Conservation (phyloP, 2,113 vertebrate species). For the Ictalurus furcatus region DNA sequence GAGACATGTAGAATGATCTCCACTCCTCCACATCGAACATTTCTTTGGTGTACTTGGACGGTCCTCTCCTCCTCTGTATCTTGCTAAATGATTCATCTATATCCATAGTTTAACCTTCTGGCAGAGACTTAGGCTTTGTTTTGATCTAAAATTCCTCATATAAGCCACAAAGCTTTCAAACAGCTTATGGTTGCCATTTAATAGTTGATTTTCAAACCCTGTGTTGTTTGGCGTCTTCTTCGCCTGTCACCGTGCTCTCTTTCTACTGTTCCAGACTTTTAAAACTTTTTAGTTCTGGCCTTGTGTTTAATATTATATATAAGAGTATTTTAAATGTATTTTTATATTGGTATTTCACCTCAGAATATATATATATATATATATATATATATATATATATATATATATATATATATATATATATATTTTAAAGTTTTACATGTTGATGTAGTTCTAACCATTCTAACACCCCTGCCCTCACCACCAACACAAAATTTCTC, state of each 20-base stretch:
- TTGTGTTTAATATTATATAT: background rate
- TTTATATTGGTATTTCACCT: background rate
- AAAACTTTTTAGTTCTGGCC: background rate
- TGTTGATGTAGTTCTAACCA: background rate
- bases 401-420: too few relatives aligned
- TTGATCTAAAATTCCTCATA: background rate
- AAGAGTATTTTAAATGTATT: background rate
- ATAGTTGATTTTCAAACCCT: background rate
- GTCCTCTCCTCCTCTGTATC: background rate
- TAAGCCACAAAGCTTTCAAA: background rate
- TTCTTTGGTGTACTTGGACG: background rate
- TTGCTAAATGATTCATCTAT: background rate
- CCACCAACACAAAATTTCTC: slow-evolving; percentile 18
- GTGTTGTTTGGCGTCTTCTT: background rate
- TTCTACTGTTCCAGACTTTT: background rate
- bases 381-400: too few relatives aligned
- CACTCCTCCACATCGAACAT: background rate
- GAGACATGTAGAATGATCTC: background rate
- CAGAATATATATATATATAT: too few relatives aligned
- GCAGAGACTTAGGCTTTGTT: too few relatives aligned
- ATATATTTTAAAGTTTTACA: background rate
- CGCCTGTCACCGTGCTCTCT: background rate
- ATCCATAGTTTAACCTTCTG: background rate
- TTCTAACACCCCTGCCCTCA: background rate
- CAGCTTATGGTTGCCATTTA: background rate